Conservation (phyloP, 2,888 invertebrate species). For the Xestia xanthographa region DNA sequence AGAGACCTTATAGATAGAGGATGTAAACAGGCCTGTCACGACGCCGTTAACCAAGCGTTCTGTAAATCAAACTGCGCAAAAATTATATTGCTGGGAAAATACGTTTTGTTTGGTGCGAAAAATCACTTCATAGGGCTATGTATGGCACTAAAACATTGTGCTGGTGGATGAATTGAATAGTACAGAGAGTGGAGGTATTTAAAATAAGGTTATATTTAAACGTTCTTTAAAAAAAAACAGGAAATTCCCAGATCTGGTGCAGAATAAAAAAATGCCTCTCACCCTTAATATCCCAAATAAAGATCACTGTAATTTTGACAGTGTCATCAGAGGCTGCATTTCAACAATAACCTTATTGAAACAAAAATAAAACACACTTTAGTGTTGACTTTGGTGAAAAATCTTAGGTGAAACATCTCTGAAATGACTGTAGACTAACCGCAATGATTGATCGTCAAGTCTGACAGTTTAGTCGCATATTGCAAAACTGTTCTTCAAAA, state of each 20-base stretch:
- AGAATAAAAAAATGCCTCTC: neutral
- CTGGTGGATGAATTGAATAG: neutral
- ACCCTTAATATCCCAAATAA: neutral
- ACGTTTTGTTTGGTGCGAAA: too few relatives aligned
- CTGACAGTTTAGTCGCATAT: constrained; percentile 42
- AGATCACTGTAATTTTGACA: neutral
- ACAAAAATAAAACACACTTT: neutral
- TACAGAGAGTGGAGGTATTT: neutral
- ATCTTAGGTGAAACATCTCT: neutral
- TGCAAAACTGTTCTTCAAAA: constrained; percentile 46
- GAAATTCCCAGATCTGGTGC: too few relatives aligned
- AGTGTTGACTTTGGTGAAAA: neutral
- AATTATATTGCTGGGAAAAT: too few relatives aligned
- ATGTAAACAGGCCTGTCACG: neutral
- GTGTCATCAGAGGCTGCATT: too few relatives aligned
- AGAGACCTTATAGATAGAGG: neutral
- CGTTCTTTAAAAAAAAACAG: neutral
- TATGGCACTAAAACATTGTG: neutral
- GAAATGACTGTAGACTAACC: constrained; percentile 32
- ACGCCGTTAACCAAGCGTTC: too few relatives aligned
- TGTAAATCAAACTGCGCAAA: too few relatives aligned
- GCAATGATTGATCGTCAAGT: constrained; percentile 59
- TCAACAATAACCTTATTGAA: too few relatives aligned
- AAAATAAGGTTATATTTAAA: neutral
- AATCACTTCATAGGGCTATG: too few relatives aligned